A percentile compares a stretch with the other conserved stretches of the same genome.
Evolutionary conservation across 2,113 vertebrate genomes (phyloP).

Genomic region (Malaclemys terrapin): DNA sequence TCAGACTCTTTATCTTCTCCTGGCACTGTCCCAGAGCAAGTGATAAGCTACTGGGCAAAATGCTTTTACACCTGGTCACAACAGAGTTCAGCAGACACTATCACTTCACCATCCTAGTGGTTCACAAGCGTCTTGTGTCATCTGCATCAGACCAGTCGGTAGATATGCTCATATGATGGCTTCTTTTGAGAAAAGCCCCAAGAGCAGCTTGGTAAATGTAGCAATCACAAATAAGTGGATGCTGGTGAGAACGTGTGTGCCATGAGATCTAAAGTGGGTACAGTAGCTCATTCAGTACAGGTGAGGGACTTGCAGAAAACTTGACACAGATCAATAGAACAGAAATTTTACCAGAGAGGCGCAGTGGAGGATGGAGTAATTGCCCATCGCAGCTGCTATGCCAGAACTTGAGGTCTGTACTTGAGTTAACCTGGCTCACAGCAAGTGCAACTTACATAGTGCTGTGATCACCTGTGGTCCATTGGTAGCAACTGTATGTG

Average conservation of each 20-base stretch:
- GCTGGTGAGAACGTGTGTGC: neutral
- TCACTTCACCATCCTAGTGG: constrained; percentile 63
- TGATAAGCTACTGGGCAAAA: constrained; percentile 58
- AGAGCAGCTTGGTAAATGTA: constrained; percentile 63
- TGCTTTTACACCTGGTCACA: constrained; percentile 64
- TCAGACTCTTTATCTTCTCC: constrained; percentile 71
- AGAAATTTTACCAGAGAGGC: constrained; percentile 56
- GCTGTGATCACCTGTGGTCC: constrained; percentile 44
- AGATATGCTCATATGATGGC: neutral
- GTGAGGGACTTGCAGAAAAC: constrained; percentile 47
- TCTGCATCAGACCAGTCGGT: constrained; percentile 48
- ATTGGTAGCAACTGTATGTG: neutral
- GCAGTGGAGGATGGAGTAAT: constrained; percentile 17
- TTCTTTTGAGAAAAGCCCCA: constrained; percentile 69
- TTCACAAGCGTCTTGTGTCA: constrained; percentile 60
- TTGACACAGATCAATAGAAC: constrained; percentile 55
- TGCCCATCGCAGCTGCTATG: neutral
- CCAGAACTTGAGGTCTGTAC: constrained; percentile 56
- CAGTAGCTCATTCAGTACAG: constrained; percentile 40
- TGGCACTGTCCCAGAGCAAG: constrained; percentile 62
- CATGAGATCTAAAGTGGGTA: neutral
- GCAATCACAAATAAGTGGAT: neutral
- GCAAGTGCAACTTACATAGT: constrained; percentile 66
- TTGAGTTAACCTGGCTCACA: constrained; percentile 63
- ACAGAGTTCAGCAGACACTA: constrained; percentile 65